Evolutionary conservation across 1,140 invertebrate species (phyloP), one percentile per base, ranked within the genome.

Genomic region (Philaenus spumarius): DNA sequence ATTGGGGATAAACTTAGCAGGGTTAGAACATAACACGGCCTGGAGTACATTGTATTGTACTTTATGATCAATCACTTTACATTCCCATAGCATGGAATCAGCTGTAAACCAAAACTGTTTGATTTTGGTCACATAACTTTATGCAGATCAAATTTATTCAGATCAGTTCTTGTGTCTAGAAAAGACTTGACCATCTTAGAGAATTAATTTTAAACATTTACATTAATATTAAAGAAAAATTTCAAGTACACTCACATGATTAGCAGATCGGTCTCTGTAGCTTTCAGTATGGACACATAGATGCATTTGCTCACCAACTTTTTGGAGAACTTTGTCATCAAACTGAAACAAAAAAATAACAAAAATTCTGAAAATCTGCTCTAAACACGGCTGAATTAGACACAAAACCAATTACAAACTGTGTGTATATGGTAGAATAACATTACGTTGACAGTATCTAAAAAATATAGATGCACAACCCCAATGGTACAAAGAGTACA

Each of bases 291-390:
- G 73, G 95, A 90, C 60, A 95, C 85, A 70, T 97, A 97, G 64
- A 95, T 90, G 77, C 93, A 96, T 77, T 94, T 94, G 64, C 92
- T 95, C 30, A 97, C 93, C 52, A 97, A 76, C 73, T 97, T 97
- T 71, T 90, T 94, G 0, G 93, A 95, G 79, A 90, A 95, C 72
- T 95, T 94, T 22, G 88, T 88, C 93, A 97, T 97, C 67, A 97
- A 80, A 70, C 90, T 95, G 77, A 63, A 85, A 83, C 62, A 67
- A 73, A 73, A 73, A 69, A 68, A 59, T 35, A 46, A 59, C 47
- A 42, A 47, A 46, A 59, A 47, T 22, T 17, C 15, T 58, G 14
- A 60, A 50, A 55, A 60, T 39, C 9, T 51, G 14, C 14, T 15
- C n/a, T n/a, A n/a, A n/a, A n/a, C n/a, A n/a, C n/a, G n/a, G n/a